Conservation (phyloP, 2,888 invertebrate species). For the Machimus atricapillus region DNA sequence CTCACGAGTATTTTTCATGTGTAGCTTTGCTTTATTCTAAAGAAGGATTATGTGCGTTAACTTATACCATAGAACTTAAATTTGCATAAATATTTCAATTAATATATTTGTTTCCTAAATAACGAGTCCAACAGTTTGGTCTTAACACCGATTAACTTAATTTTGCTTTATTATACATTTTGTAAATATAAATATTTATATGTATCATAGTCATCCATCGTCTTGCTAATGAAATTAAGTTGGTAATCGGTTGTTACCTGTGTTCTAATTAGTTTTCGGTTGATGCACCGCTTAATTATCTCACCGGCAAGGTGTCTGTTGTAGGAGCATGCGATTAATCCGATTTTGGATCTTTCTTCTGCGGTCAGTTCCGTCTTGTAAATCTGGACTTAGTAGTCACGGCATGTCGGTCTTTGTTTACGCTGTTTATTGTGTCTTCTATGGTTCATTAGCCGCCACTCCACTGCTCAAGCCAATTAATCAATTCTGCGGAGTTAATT, state of each 20-base stretch:
- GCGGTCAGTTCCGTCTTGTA: background rate
- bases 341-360: background rate
- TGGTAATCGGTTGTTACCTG: background rate
- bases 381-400: background rate
- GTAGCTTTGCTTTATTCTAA: too few species aligned
- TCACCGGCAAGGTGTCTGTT: background rate
- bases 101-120: background rate
- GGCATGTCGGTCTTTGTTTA: background rate
- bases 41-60: too few species aligned
- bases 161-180: too few species aligned
- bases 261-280: background rate
- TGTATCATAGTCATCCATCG: background rate
- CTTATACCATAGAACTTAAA: too few species aligned
- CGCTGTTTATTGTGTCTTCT: background rate
- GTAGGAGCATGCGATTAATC: background rate
- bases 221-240: background rate
- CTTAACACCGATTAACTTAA: too few species aligned
- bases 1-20: too few species aligned
- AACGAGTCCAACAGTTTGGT: too few species aligned
- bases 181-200: too few species aligned
- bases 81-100: too few species aligned
- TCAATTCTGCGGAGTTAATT: constrained; percentile 15
- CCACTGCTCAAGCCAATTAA: constrained; percentile 19
- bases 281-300: background rate
- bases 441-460: constrained; percentile 6